phyloP scores from a whole-genome alignment of 2,113 vertebrate genomes.

The Fulica atra region DNA sequence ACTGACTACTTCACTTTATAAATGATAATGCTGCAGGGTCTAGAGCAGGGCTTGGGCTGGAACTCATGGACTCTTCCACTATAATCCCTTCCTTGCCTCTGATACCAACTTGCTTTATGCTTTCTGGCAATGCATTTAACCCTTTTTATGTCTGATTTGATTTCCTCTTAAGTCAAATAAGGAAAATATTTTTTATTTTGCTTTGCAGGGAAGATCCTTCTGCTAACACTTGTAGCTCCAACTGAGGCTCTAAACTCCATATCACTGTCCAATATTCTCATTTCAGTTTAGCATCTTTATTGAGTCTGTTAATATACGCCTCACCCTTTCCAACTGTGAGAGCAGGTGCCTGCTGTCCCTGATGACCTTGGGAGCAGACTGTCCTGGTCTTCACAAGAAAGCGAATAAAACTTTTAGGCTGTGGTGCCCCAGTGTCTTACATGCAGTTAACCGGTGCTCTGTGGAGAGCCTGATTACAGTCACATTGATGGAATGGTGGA shows the following conservation, averaged over 20 bases:
- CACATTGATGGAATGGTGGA: neutral
- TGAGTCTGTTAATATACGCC: neutral
- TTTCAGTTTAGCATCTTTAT: neutral
- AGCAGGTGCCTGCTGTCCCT: neutral
- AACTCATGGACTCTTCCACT: neutral
- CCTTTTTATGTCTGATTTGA: neutral
- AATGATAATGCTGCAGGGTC: slow-evolving; percentile 18
- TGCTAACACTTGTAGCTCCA: neutral
- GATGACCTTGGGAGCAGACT: neutral
- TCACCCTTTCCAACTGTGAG: neutral
- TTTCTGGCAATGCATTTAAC: neutral
- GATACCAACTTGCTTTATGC: neutral
- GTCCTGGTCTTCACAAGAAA: neutral
- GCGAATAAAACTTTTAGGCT: neutral
- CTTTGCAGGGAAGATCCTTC: neutral
- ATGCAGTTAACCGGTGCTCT: neutral
- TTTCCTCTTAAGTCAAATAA: neutral
- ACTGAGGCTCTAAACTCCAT: neutral
- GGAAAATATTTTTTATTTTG: neutral
- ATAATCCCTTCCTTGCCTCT: neutral
- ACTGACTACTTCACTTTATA: slow-evolving; percentile 12
- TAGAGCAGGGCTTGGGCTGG: neutral
- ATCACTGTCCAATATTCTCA: neutral
- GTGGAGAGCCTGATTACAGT: neutral
- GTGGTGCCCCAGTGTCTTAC: neutral